phyloP scores from a whole-genome alignment of 2,888 invertebrate genomes.

The Synergus laeviventris region DNA sequence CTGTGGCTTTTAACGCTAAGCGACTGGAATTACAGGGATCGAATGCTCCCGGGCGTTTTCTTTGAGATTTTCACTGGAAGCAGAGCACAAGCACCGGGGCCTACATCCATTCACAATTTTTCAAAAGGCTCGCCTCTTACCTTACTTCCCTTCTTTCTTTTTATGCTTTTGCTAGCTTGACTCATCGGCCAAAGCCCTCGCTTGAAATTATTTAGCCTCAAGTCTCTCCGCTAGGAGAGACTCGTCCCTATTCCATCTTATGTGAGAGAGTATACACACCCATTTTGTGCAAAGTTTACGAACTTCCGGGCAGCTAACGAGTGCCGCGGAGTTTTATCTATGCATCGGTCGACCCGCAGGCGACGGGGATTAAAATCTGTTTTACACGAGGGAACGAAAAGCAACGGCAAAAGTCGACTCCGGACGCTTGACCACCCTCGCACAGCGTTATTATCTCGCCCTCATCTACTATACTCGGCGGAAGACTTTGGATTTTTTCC shows the following conservation, averaged over 20 bases:
- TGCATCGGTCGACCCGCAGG: conserved; percentile 38
- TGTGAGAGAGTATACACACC: conserved; percentile 14
- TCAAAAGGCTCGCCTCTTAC: conserved; percentile 59
- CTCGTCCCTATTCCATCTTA: conserved; percentile 34
- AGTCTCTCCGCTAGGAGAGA: conserved; percentile 24
- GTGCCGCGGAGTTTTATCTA: conserved; percentile 34
- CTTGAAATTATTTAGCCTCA: conserved; percentile 42
- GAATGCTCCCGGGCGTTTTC: conserved; percentile 55
- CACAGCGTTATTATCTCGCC: conserved; percentile 3
- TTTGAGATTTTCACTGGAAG: conserved; percentile 57
- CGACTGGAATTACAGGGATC: conserved; percentile 48
- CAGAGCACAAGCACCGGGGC: conserved; percentile 55
- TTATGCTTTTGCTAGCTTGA: conserved; percentile 33
- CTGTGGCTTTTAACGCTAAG: conserved; percentile 39
- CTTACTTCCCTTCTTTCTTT: conserved; percentile 37
- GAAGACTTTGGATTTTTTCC: conserved; percentile 4
- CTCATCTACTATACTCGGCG: not conserved
- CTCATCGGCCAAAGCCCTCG: conserved; percentile 40
- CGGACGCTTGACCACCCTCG: conserved; percentile 23
- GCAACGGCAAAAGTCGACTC: conserved; percentile 31
- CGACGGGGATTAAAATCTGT: conserved; percentile 39
- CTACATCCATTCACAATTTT: conserved; percentile 65
- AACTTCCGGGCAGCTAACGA: conserved; percentile 38
- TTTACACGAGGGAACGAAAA: conserved; percentile 34
- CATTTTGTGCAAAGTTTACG: conserved; percentile 33